Conservation (phyloP, 2,888 invertebrate species). For the Byasa hedistus region DNA sequence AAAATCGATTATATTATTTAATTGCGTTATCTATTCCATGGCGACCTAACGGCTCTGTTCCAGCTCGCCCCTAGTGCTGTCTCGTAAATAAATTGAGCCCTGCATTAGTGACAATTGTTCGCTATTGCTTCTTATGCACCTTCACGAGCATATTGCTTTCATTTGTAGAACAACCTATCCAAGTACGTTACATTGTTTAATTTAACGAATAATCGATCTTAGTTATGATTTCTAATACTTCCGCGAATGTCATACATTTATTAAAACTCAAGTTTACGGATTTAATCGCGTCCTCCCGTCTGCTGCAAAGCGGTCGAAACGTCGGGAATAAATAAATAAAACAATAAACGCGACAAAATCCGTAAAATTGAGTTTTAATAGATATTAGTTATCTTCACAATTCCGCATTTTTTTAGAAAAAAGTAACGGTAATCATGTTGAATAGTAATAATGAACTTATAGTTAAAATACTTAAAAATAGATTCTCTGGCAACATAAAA, state of each 20-base stretch:
- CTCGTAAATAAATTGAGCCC: constrained; percentile 79
- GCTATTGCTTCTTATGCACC: constrained; percentile 67
- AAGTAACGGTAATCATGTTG: no score
- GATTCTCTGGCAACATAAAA: no score
- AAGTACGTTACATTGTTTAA: background rate
- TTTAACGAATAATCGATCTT: background rate
- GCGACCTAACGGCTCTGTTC: constrained; percentile 45
- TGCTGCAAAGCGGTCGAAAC: no score
- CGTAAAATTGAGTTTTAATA: no score
- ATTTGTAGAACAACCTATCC: constrained; percentile 9
- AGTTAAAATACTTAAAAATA: no score
- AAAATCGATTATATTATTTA: constrained; percentile 1
- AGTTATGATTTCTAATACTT: background rate
- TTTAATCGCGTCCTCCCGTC: no score
- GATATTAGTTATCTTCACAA: background rate
- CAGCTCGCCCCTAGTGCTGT: constrained; percentile 69
- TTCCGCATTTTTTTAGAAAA: no score
- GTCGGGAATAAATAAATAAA: no score
- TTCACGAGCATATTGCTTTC: constrained; percentile 37
- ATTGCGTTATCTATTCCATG: constrained; percentile 49
- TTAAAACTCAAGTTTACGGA: no score
- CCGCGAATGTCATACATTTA: no score
- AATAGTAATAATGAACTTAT: no score
- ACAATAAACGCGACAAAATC: no score
- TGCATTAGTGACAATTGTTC: constrained; percentile 79